Evolutionary conservation across 2,888 invertebrate genomes (phyloP), one percentile per base, ranked within the genome.

Genomic region (Branchipolynoe longqiensis): DNA sequence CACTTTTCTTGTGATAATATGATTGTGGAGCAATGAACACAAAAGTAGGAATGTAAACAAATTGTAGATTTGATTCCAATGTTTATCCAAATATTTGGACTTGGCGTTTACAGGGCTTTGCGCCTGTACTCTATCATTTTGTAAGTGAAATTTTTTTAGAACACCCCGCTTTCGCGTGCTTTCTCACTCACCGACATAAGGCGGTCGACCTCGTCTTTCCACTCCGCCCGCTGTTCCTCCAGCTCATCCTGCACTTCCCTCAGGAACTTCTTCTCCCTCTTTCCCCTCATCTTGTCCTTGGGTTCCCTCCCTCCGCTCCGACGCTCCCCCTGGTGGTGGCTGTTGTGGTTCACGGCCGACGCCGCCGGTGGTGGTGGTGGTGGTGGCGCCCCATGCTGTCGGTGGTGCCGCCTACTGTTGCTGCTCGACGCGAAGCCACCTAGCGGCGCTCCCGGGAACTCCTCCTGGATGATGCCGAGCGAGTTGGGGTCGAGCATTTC

Each of bases 211-310:
- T 89, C 89, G 31, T 78, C 81, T n/a, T 85, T 85, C 89, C 88
- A 88, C 31, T 86, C 74, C 18, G 41, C 25, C 18, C 89, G 40
- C 84, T 88, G 87, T 18, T 48, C 78, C 54, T 89, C 89, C 78
- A 89, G 84, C 84, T 89, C 89, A 18, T 87, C 82, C 58, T 89
- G 89, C 0, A 89, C 88, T 31, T 88, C 86, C 69, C 85, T 83
- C 40, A 89, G 87, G 83, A 88, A 88, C 56, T 86, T 84, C 36
- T 82, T 84, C n/a, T 85, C 83, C 41, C 22, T 64, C 82, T 58
- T 58, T 1, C 36, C 73, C 48, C 28, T 64, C 69, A 40, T 84
- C 59, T 59, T 59, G 28, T 84, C 48, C 69, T 73, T 40, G 22
- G 38, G 40, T 0, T 12, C 58, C 22, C 0, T 1, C n/a, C 83